Evolutionary conservation across 2,888 invertebrate species (phyloP), one percentile per base, ranked within the genome.

Genomic region (Branchellion lobata): DNA sequence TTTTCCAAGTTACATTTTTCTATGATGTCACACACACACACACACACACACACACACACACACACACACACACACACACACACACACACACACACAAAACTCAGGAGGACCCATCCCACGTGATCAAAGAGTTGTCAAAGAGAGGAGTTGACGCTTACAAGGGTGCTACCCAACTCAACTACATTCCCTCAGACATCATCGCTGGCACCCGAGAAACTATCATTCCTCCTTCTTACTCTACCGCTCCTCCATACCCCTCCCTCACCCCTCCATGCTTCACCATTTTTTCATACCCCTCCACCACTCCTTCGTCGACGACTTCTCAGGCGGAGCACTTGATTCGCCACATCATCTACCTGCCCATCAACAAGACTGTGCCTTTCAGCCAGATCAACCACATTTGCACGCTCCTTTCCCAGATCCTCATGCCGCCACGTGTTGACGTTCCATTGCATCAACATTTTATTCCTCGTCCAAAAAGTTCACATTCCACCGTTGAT

Each of bases 291-390:
- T 5, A 24, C 5, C 61, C 61, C 21, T 24, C 24, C n/a, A 57
- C 21, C 5, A 18, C 61, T 18, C 21, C 61, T 18, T 57, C 24
- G 5, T 24, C 21, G n/a, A 5, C 5, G 3, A 24, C 61, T 24
- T 5, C 75, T 18, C 86, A 87, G 79, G 87, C 87, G 5, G 84
- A 86, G 65, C 87, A 85, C 80, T 82, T 88, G 47, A 85, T 88
- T 31, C 86, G 87, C 76, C 87, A 88, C 80, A 85, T 87, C 8
- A 83, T 88, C 36, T 88, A 88, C 82, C 82, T 88, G 31, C 88
- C 88, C 3, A 85, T 88, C 36, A 85, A 86, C 82, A 87, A 87
- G 80, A 83, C 82, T 33, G 86, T 88, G 33, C 87, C 88, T 8
- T 86, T 86, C 82, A 83, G 85, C 53, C 83, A 83, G 3, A 83